A percentile compares a stretch with the other conserved stretches of the same genome.
phyloP scores from a whole-genome alignment of 2,888 invertebrate species.

The Ophioninae sp. region DNA sequence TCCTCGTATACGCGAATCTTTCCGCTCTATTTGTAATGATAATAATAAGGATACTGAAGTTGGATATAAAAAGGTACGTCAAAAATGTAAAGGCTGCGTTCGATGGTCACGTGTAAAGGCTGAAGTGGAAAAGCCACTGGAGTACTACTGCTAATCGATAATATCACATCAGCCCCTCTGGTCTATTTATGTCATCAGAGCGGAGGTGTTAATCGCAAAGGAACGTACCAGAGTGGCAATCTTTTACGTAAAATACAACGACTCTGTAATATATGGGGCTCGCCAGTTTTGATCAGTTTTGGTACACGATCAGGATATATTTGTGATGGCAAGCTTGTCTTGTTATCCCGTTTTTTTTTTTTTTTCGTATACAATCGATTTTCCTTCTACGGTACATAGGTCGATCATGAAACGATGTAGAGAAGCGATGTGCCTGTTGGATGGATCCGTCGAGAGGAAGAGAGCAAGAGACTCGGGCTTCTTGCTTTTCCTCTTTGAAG shows the following conservation, averaged over 20 bases:
- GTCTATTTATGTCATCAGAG: slow-evolving; percentile 54
- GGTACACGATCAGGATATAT: background rate
- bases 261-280: slow-evolving; percentile 61
- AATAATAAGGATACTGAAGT: background rate
- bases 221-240: slow-evolving; percentile 17
- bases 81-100: background rate
- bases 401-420: slow-evolving; percentile 10
- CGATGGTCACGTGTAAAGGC: background rate
- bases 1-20: background rate
- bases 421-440: background rate
- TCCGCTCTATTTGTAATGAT: background rate
- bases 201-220: slow-evolving; percentile 19
- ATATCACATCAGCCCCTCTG: slow-evolving; percentile 34
- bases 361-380: slow-evolving; percentile 56
- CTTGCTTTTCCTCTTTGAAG: slow-evolving; percentile 34
- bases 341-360: slow-evolving; percentile 4
- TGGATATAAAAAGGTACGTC: background rate
- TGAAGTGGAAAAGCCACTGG: slow-evolving; percentile 7
- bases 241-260: slow-evolving; percentile 5
- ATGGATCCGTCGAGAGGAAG: slow-evolving; percentile 6
- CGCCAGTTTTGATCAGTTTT: background rate
- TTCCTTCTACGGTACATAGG: slow-evolving; percentile 69
- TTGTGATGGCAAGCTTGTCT: background rate
- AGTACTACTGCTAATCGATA: slow-evolving; percentile 53
- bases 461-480: slow-evolving; percentile 16